Conservation (phyloP, 2,888 invertebrate genomes). For the Drosophila borealis region DNA sequence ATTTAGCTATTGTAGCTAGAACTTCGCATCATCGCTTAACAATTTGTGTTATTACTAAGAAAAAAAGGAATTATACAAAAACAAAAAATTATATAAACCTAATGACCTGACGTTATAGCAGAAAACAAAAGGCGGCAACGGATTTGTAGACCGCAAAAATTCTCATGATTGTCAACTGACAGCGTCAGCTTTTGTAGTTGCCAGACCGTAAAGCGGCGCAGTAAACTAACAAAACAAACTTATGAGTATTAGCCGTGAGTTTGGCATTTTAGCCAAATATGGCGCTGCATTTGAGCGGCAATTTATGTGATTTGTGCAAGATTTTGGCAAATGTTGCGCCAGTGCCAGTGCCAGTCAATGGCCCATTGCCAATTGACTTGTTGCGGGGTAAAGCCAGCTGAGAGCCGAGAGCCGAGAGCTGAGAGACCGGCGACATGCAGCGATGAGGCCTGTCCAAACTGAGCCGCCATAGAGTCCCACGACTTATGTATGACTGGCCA, state of each 20-base stretch:
- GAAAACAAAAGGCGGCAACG: constrained; percentile 54
- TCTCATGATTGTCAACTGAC: constrained; percentile 74
- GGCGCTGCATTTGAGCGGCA: constrained; percentile 68
- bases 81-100: constrained; percentile 42
- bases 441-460: constrained; percentile 33
- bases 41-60: constrained; percentile 59
- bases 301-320: constrained; percentile 78
- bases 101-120: constrained; percentile 43
- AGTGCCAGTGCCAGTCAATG: constrained; percentile 20
- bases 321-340: constrained; percentile 75
- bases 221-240: constrained; percentile 48
- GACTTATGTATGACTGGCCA: constrained; percentile 13
- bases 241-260: constrained; percentile 76
- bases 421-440: constrained; percentile 9
- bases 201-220: constrained; percentile 35
- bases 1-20: constrained; percentile 42
- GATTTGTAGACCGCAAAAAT: constrained; percentile 63
- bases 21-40: constrained; percentile 41
- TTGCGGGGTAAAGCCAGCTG: constrained; percentile 16
- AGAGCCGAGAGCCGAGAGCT: not conserved
- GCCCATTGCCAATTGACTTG: constrained; percentile 46
- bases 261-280: constrained; percentile 79
- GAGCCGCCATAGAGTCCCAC: constrained; percentile 18
- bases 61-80: constrained; percentile 34
- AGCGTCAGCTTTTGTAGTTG: constrained; percentile 41